phyloP scores from a whole-genome alignment of 2,797 vertebrate genomes.

The Onychomys arenicola region DNA sequence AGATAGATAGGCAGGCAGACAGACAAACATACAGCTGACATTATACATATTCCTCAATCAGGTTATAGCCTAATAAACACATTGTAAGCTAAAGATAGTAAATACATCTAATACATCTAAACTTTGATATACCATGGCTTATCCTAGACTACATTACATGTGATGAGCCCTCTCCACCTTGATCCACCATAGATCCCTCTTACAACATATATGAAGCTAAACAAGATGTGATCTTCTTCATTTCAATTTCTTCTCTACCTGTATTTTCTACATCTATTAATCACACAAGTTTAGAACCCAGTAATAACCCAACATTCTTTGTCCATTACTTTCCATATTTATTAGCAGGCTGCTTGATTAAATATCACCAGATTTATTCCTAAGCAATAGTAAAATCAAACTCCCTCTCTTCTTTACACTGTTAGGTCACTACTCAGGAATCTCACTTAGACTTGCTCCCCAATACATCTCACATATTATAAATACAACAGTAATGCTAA shows the following conservation, averaged over 20 bases:
- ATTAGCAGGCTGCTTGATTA: background rate
- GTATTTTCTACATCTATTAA: background rate
- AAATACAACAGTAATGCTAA: background rate
- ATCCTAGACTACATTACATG: no score
- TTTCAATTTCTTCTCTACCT: background rate
- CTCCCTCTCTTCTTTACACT: background rate
- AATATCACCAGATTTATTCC: background rate
- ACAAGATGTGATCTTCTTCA: background rate
- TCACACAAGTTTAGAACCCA: background rate
- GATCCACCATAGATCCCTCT: background rate
- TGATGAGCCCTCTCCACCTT: background rate
- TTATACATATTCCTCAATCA: no score
- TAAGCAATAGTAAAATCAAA: background rate
- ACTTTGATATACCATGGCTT: no score
- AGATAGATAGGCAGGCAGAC: no score
- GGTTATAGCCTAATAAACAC: no score
- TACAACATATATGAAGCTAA: background rate
- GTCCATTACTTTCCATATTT: background rate
- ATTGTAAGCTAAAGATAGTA: no score
- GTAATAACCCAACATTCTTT: background rate
- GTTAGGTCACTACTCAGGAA: background rate
- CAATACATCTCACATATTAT: background rate
- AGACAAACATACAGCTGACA: no score
- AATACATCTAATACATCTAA: no score
- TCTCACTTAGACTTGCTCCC: background rate